Base-by-base conservation (phyloP, 2,888 invertebrate genomes). In the Torymus aiolomorphi region DNA sequence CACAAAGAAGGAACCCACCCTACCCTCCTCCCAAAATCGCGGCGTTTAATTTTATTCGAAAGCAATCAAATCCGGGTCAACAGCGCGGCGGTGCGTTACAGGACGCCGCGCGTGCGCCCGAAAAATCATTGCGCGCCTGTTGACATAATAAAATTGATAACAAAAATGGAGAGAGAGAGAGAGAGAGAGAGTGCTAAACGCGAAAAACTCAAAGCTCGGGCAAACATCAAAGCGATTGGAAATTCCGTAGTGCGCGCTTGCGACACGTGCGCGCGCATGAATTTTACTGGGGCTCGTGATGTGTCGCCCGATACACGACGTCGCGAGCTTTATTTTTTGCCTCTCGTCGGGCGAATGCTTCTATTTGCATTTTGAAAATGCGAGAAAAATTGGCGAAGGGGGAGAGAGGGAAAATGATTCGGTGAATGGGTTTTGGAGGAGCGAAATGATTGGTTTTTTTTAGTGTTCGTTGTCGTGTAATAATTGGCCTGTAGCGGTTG, bases 101-200 rank as follows among this genome's bases (percentile, higher is more conserved):
- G 3, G 31, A 3, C n/a, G n/a, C n/a, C n/a, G n/a, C 5, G 31
- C 31, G 31, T 31, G 16, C 18, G 57, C 57, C 3, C 3, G 31
- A 31, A 31, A 31, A 31, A 31, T 31, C 31, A 31, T 31, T 31
- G 31, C 31, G n/a, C n/a, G 56, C 85, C 86, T 87, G 88, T 89
- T 88, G 88, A 89, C 87, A 87, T 88, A 88, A 88, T 88, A 88
- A 88, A 84, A 59, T 18, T 11, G 62, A 11, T 16, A 31, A 42
- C 10, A n/a, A 31, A 18, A 18, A n/a, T n/a, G n/a, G n/a, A n/a
- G n/a, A n/a, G n/a, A 42, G 0, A 11, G 18, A 16, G 57, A 56
- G 56, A 42, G 12, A 57, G n/a, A 20, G 11, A 0, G 31, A 3
- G n/a, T 42, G n/a, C 20, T 31, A 63, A 42, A 63, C 16, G 24